Conservation (phyloP, 2,888 invertebrate genomes). For the Macroteleia sp. region DNA sequence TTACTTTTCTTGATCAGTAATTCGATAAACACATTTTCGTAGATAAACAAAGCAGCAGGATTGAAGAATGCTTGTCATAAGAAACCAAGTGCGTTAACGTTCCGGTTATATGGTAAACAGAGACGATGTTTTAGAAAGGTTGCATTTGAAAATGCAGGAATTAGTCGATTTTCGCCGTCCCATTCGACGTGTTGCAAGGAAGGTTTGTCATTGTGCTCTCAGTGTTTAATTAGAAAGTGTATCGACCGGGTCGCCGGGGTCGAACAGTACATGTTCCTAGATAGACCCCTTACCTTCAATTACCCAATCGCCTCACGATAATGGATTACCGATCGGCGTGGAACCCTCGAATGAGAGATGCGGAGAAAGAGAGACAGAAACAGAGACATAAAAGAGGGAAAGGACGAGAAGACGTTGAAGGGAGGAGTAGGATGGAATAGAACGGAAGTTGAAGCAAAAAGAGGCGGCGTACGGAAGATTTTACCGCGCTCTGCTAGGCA, state of each 20-base stretch:
- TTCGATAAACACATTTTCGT: too few relatives aligned
- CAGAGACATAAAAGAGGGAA: not conserved
- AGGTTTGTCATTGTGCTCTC: conserved; percentile 80
- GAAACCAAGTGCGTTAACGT: too few relatives aligned
- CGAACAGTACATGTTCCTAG: conserved; percentile 73
- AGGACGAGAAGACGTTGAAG: not conserved
- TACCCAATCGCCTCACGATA: conserved; percentile 80
- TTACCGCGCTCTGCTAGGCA: conserved; percentile 59
- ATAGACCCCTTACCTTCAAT: conserved; percentile 80
- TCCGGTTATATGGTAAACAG: too few relatives aligned
- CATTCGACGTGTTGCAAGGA: conserved; percentile 70
- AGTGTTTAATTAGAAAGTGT: conserved; percentile 81
- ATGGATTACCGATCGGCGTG: conserved; percentile 78
- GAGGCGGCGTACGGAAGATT: conserved; percentile 53
- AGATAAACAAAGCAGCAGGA: too few relatives aligned
- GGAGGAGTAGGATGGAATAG: conserved; percentile 14
- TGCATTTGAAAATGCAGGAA: conserved; percentile 74
- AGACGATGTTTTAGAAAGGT: too few relatives aligned
- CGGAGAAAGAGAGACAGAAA: not conserved
- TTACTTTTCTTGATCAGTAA: too few relatives aligned
- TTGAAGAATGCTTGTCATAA: too few relatives aligned
- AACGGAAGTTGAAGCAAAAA: conserved; percentile 49
- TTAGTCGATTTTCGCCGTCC: conserved; percentile 73
- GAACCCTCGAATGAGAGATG: conserved; percentile 43
- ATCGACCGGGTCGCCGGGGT: conserved; percentile 67